phyloP scores from a whole-genome alignment of 2,113 vertebrate species.

The Emydocephalus ijimae region DNA sequence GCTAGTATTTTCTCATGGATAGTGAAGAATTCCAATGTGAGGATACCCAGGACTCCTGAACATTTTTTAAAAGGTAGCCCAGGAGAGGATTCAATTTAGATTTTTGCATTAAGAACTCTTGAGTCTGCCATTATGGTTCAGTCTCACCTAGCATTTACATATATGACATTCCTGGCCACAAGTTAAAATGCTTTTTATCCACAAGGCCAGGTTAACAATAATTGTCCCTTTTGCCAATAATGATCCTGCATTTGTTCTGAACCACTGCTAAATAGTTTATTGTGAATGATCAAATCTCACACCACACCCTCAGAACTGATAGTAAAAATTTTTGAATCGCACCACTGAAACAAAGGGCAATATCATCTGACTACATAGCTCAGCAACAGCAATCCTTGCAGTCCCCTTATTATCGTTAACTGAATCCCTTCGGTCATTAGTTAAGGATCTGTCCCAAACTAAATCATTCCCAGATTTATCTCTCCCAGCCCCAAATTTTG shows the following conservation, averaged over 20 bases:
- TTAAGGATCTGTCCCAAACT: not conserved
- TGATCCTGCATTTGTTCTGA: not conserved
- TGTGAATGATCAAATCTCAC: not conserved
- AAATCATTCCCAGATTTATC: not conserved
- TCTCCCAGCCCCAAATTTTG: not conserved
- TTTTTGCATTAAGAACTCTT: not conserved
- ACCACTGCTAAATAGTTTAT: not conserved
- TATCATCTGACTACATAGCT: not conserved
- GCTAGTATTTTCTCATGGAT: not conserved
- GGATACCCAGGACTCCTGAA: not conserved
- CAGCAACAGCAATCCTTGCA: not conserved
- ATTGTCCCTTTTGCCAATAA: not conserved
- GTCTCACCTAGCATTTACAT: not conserved
- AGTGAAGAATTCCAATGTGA: not conserved
- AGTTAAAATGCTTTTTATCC: not conserved
- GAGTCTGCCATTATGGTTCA: not conserved
- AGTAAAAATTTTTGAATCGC: no score
- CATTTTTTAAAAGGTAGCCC: not conserved
- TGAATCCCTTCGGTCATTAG: not conserved
- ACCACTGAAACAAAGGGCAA: not conserved
- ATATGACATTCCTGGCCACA: not conserved
- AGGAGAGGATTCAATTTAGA: not conserved
- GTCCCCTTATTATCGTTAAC: not conserved
- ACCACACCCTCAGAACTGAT: no score
- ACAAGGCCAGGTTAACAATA: not conserved